These are phyloP conservation scores for Acanthiza pusilla DNA, from an alignment of 2,797 vertebrate genomes.

Conservation along the genomic window DNA sequence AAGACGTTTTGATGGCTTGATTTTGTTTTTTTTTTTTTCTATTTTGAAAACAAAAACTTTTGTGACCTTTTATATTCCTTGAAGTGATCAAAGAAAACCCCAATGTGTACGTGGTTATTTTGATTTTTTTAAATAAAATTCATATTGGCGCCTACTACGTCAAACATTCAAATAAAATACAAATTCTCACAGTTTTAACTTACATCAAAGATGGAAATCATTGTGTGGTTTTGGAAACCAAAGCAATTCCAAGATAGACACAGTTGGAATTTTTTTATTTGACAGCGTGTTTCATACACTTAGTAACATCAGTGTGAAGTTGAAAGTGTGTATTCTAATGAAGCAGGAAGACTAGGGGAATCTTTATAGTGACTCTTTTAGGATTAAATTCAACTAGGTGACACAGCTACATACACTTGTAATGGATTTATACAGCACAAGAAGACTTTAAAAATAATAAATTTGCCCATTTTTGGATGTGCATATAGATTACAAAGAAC, in stretches of 20 bases:
- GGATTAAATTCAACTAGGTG: background rate
- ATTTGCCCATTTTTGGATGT: background rate
- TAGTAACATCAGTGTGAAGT: background rate
- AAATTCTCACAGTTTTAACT: slow-evolving; percentile 59
- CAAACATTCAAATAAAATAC: slow-evolving; percentile 50
- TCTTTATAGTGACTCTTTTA: background rate
- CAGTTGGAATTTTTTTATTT: slow-evolving; percentile 40
- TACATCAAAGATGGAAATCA: slow-evolving; percentile 49
- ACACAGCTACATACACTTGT: background rate
- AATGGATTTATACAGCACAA: background rate
- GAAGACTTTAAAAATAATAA: background rate
- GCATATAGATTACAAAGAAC: background rate
- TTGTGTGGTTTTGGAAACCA: slow-evolving; percentile 60
- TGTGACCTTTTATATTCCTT: background rate
- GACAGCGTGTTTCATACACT: slow-evolving; percentile 16
- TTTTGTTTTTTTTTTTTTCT: background rate
- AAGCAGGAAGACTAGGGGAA: background rate
- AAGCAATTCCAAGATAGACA: slow-evolving; percentile 32
- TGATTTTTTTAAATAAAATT: slow-evolving; percentile 46
- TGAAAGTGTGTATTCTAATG: background rate
- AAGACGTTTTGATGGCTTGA: background rate
- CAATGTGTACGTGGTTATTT: slow-evolving; percentile 40
- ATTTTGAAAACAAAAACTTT: background rate
- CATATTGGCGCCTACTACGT: slow-evolving; percentile 23
- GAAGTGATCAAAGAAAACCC: slow-evolving; percentile 26